phyloP scores from a whole-genome alignment of 2,113 vertebrate genomes.

The Lepisosteus oculatus region DNA sequence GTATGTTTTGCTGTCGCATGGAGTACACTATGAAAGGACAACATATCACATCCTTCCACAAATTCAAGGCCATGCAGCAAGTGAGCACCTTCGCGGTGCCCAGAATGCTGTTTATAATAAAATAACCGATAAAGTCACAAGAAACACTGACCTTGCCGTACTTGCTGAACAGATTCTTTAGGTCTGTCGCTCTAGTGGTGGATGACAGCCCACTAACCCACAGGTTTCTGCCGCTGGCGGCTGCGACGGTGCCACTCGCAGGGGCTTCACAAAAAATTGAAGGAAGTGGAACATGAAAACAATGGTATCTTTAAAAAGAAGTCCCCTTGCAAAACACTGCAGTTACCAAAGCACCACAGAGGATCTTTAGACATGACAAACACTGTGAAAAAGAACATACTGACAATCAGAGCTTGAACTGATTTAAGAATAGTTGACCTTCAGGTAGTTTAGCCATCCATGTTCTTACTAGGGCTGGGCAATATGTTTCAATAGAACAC shows the following conservation, averaged over 20 bases:
- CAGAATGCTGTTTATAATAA: background rate
- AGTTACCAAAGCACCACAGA: too few relatives aligned
- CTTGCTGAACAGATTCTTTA: slow-evolving; percentile 96
- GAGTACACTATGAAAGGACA: slow-evolving; percentile 22
- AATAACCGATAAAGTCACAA: accelerated
- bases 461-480: too few relatives aligned
- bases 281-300: too few relatives aligned
- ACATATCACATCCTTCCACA: slow-evolving; percentile 12
- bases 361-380: too few relatives aligned
- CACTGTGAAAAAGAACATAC: too few relatives aligned
- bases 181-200: slow-evolving; percentile 90
- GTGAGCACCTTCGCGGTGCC: background rate
- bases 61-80: slow-evolving; percentile 15
- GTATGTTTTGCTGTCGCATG: slow-evolving; percentile 13
- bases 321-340: background rate
- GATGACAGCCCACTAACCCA: slow-evolving; percentile 97
- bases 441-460: too few relatives aligned
- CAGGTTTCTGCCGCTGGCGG: slow-evolving; percentile 76
- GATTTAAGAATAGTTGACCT: too few relatives aligned
- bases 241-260: slow-evolving; percentile 44
- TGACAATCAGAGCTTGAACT: too few relatives aligned
- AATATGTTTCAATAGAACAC: too few relatives aligned
- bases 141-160: slow-evolving; percentile 81
- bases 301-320: too few relatives aligned
- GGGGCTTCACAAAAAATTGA: slow-evolving; percentile 43